Evolutionary conservation across 2,888 invertebrate species (phyloP), one percentile per base, ranked within the genome.

Genomic region (Crepidodera aurea): DNA sequence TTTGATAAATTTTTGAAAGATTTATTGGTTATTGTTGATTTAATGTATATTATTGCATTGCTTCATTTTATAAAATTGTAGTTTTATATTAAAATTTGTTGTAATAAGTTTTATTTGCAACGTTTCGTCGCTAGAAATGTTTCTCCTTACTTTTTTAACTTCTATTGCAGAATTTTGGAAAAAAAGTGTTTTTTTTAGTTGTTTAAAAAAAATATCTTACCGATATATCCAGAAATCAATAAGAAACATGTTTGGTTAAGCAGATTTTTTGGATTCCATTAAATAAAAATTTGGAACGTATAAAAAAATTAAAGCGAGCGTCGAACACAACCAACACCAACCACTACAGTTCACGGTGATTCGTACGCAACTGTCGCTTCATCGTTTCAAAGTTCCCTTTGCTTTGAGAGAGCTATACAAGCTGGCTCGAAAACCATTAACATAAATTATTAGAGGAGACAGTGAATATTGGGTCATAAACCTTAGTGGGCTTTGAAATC

Each of bases 381-480:
- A 70, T 78, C 78, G 78, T 75, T 57, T 72, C 71, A 70, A 73
- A 73, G 74, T 71, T 76, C 77, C 77, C 76, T 46, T 29, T 27
- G 15, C 75, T 73, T 70, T 72, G 69, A 67, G 69, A 67, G 69
- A 71, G 73, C 73, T 42, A 60, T 53, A 63, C 73, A 66, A 69
- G 72, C 72, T 69, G 72, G 72, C 73, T 68, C 73, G 73, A 73
- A 76, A 75, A 76, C 81, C 81, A 81, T 82, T 82, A 82, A 80
- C 81, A 82, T 82, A 82, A 85, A 85, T 86, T 85, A 85, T 85
- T 83, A 83, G 83, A 81, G 83, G 84, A 83, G 85, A 86, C 85
- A 84, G 85, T 84, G 81, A 82, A 81, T 81, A 81, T 81, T 82
- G 79, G 80, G 81, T 80, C 81, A 80, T 82, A 82, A 82, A 82